Percentiles rank a stretch among this genome's conserved stretches.
These are phyloP conservation scores for Lissocephala sabroskyi DNA, from an alignment of 2,888 invertebrate species.

Conservation along the genomic window DNA sequence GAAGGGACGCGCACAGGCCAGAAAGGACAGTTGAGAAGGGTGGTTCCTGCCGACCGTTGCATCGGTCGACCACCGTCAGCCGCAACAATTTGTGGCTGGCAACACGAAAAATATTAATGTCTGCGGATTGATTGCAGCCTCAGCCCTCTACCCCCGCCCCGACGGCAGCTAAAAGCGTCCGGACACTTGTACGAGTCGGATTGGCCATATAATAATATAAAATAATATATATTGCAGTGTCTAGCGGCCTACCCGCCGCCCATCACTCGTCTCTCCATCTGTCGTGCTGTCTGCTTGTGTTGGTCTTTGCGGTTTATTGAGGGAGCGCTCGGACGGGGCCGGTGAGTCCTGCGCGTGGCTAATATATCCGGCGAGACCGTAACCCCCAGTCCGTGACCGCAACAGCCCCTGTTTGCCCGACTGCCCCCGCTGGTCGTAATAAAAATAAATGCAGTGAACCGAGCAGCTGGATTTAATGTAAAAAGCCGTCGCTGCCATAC, in stretches of 20 bases:
- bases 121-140: slow-evolving; percentile 56
- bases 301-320: slow-evolving; percentile 52
- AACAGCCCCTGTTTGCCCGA: neutral
- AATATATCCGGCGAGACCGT: slow-evolving; percentile 54
- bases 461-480: slow-evolving; percentile 56
- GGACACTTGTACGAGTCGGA: slow-evolving; percentile 47
- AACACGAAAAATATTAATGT: slow-evolving; percentile 63
- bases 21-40: neutral
- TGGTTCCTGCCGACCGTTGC: slow-evolving; percentile 5
- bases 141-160: neutral
- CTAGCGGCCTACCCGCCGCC: slow-evolving; percentile 20
- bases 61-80: slow-evolving; percentile 25
- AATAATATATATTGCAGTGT: slow-evolving; percentile 54
- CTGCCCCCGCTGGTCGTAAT: slow-evolving; percentile 25
- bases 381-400: slow-evolving; percentile 16
- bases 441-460: slow-evolving; percentile 60
- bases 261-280: slow-evolving; percentile 23
- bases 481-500: slow-evolving; percentile 22
- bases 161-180: slow-evolving; percentile 4
- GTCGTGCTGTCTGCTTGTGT: slow-evolving; percentile 9
- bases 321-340: slow-evolving; percentile 19
- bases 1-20: neutral
- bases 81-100: slow-evolving; percentile 61
- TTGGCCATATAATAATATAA: slow-evolving; percentile 42
- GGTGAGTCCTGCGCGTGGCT: slow-evolving; percentile 37